Evolutionary conservation across 2,888 invertebrate genomes (phyloP), one percentile per base, ranked within the genome.

Genomic region (Bursaphelenchus okinawaensis): DNA sequence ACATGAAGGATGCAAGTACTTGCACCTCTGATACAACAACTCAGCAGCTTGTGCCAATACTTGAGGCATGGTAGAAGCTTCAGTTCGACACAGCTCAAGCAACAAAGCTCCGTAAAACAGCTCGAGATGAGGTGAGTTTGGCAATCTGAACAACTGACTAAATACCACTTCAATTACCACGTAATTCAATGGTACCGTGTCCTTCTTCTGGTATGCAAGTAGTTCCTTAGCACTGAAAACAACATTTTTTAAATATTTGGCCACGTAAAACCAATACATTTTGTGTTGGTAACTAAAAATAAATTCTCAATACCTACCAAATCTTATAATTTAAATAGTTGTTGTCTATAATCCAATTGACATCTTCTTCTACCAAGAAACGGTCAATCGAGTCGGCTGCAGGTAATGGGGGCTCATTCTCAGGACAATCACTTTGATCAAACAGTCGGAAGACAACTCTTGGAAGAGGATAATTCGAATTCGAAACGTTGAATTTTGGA

Each of bases 401-500:
- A 0, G 98, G 98, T 62, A 98, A 85, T 54, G 85, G 83, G 7
- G 85, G 84, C 7, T 85, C 85, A 84, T 74, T 82, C 83, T 94
- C 94, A 0, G 95, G 94, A 76, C 95, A 94, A 85, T 99, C 98
- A 0, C 95, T 94, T 83, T 96, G 94, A 84, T 96, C 96, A 85
- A 99, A 99, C 89, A 99, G 82, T 28, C 87, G 88, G 84, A 93
- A 96, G 40, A 95, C 90, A 0, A 93, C 92, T 83, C 90, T 89
- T 0, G 98, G 98, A 87, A 93, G 89, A 0, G 96, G 96, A 85
- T 98, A 98, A 24, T 87, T 86, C 81, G 90, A 90, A 1, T 89
- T 88, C 71, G 93, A 91, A 82, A 92, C 90, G 85, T 96, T 16
- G 56, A 67, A 67, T 24, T 50, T 62, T 19, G 57, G 65, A 23